Evolutionary conservation across 2,797 vertebrate species (phyloP), one percentile per base, ranked within the genome.

Genomic region (Pseudomugil gertrudae): DNA sequence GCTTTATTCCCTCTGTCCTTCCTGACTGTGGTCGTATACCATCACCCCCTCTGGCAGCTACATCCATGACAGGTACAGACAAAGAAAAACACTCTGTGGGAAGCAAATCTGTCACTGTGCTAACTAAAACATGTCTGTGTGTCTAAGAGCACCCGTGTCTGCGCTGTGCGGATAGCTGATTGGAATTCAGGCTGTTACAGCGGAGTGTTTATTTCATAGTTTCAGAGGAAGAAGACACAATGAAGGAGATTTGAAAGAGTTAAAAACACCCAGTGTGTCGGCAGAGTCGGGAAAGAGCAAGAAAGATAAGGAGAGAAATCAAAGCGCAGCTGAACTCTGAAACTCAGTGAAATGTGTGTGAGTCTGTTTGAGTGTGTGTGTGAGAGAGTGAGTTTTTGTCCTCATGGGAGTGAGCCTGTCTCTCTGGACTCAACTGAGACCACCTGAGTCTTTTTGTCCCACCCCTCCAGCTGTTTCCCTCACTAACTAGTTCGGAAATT

Each of bases 41-140:
- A 81, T 79, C 71, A 84, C 72, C 83, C 89, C 89, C 90, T 88
- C 84, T 88, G 91, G 91, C 91, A 90, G 89, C 87, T 82, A 67
- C 71, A 81, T 84, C 82, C 80, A 76, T 93, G 91, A 91, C 93
- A 93, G 92, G 89, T 92, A 90, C 69, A 86, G 83, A 81, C 80
- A 84, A 69, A 80, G 76, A 81, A 90, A 87, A 82, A 70, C 79
- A 74, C 84, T 87, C 83, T 63, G 81, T 64, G 85, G 85, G 84
- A 86, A 87, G 83, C 79, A 81, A 85, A 90, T 93, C 89, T 86
- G 88, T 92, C 88, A 87, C 72, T 17, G 68, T 59, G 72, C 85
- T 89, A 88, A 92, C 90, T 91, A 92, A 88, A 92, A 90, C 88
- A 87, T 88, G 85, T 91, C 68, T 63, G 66, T 64, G 53, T 78